Base-by-base conservation (phyloP, 2,797 vertebrate species). In the Euthynnus affinis region DNA sequence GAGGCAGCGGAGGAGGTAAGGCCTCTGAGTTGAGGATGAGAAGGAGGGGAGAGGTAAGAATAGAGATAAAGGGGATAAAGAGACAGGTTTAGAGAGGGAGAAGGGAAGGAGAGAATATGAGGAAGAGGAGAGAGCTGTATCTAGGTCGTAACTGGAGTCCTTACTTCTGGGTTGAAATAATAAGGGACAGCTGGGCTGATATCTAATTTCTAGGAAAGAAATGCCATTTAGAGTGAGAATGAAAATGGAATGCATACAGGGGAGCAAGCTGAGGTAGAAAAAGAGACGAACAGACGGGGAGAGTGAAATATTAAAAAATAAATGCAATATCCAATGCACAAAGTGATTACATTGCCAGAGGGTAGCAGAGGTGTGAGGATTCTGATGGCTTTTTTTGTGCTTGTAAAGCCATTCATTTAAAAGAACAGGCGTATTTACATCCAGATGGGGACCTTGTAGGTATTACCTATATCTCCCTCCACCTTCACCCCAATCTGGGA, bases 181-280 rank as follows among this genome's bases (percentile, higher is more conserved):
- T 93, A 93, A 84, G 84, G 87, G 85, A 93, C 89, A 92, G 87
- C 64, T 18, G 0, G 70, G 75, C 83, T 85, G 85, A 90, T 93
- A 91, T 92, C 86, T 94, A 93, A 93, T 93, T 94, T 90, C 90
- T 89, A 55, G 71, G 80, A 76, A 90, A 92, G 85, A 93, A 90
- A 94, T 93, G 88, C 82, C 89, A 92, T 94, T 95, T 93, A 92
- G 87, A 90, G 83, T 76, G 71, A 63, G 84, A 89, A 90, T 88
- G 85, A 78, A 90, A 92, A 91, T 88, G 76, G 84, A 90, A 89
- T 67, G 84, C 81, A 86, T 81, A 77, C 81, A 84, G 81, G 78
- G 78, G 72, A 81, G 78, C 29, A 74, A 63, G 80, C 74, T 17
- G 60, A 25, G 63, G 77, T 42, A 52, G 85, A 70, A 61, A 74